Base-by-base conservation (phyloP, 2,113 vertebrate genomes). In the Excalfactoria chinensis region DNA sequence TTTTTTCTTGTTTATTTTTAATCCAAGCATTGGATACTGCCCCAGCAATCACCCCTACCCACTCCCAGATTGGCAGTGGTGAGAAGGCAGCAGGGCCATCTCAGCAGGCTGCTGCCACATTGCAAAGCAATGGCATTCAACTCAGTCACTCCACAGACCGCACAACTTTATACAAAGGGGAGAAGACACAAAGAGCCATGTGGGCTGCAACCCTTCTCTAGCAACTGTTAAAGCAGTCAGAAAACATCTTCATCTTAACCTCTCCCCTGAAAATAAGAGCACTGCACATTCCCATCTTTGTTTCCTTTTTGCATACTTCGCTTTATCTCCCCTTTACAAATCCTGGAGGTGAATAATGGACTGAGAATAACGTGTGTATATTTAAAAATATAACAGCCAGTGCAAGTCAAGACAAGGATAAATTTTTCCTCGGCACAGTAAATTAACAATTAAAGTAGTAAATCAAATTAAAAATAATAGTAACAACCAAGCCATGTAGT, bases 271-370 rank as follows among this genome's bases (percentile, higher is more conserved):
- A 84, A 88, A 56, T 19, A 87, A 41, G 16, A 69, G 34, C 4
- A 2, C 5, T 30, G 19, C 63, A 94, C 25, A 43, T 55, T 34
- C 17, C 37, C 20, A 85, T 70, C 66, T 79, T 88, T 49, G 59
- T 66, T 93, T 91, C 62, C 69, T 49, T 92, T 93, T 62, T 28
- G 34, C 44, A 46, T 82, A 81, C 70, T 78, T 90, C 55, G 63
- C 77, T 84, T 84, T 81, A 62, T 75, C 26, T 25, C 40, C 44
- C 67, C 79, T 76, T 94, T 82, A 76, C 63, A 95, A 86, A 74
- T 91, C 73, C 90, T 72, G 66, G 93, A 88, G 44, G 82, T 49
- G 46, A 93, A 90, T 76, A 84, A 90, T 51, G 35, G 86, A 90
- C 70, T 70, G 44, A 88, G 49, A 92, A 62, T 70, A 90, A 88